phyloP scores from a whole-genome alignment of 1,140 invertebrate genomes.

The Musca vetustissima region DNA sequence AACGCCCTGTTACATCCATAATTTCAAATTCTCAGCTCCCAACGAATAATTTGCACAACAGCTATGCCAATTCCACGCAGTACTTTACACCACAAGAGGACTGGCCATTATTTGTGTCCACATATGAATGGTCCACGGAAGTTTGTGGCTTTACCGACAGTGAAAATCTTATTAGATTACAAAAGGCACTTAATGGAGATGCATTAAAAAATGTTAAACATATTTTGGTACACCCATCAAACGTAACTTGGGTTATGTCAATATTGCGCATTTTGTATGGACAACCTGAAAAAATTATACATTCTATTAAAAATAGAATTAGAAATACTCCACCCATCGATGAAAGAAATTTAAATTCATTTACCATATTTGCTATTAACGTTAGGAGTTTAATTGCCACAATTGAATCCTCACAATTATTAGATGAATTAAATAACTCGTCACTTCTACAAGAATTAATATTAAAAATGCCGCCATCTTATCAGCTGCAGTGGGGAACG shows the following conservation, averaged over 20 bases:
- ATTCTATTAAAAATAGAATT: background rate
- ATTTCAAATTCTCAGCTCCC: no score
- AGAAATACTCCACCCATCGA: background rate
- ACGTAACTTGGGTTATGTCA: background rate
- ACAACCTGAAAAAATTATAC: background rate
- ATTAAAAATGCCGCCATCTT: background rate
- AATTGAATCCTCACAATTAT: background rate
- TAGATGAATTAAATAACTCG: background rate
- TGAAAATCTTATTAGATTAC: constrained; percentile 28
- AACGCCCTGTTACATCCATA: no score
- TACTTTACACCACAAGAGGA: no score
- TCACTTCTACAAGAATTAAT: background rate
- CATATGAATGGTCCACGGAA: constrained; percentile 2
- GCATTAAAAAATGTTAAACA: background rate
- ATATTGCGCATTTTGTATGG: background rate
- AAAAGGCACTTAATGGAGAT: background rate
- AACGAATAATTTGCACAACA: no score
- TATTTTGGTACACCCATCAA: background rate
- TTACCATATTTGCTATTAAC: background rate
- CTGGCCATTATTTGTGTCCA: constrained; percentile 10
- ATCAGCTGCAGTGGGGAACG: background rate
- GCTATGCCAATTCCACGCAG: no score
- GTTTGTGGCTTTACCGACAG: background rate
- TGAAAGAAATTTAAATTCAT: background rate
- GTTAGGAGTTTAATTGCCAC: background rate